Conservation (phyloP, 2,797 vertebrate species). For the Sebastes trivittatus region DNA sequence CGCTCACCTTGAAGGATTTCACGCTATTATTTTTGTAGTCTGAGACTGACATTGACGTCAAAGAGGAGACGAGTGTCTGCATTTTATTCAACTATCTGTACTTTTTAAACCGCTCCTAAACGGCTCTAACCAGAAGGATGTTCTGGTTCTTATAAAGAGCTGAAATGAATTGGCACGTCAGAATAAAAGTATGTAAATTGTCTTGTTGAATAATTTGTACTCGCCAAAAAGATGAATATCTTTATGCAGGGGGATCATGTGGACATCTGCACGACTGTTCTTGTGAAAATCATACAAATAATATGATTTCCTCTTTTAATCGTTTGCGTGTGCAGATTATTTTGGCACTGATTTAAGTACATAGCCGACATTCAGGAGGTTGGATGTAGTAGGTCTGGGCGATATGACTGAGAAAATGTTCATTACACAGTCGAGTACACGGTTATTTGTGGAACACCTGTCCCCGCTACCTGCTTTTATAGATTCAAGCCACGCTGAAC, state of each 20-base stretch:
- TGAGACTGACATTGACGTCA: constrained; percentile 1
- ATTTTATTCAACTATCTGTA: background rate
- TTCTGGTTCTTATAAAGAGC: background rate
- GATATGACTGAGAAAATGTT: constrained; percentile 19
- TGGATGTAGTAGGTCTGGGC: too few species aligned
- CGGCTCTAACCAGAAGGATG: background rate
- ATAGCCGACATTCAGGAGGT: background rate
- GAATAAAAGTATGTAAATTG: background rate
- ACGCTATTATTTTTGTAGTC: background rate
- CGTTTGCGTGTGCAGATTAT: background rate
- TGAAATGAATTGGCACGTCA: background rate
- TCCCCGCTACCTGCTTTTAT: constrained; percentile 32
- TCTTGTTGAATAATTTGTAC: background rate
- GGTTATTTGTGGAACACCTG: constrained; percentile 34
- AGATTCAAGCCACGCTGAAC: constrained; percentile 7
- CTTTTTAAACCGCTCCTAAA: background rate
- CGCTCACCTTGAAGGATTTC: constrained; percentile 17
- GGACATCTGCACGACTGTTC: background rate
- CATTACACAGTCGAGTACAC: constrained; percentile 29
- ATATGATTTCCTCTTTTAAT: background rate
- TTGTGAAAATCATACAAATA: too few species aligned
- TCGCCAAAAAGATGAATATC: background rate
- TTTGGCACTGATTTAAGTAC: background rate
- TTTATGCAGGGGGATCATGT: background rate
- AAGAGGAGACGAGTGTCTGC: background rate